A percentile compares a stretch with the other conserved stretches of the same genome.
Evolutionary conservation across 2,113 vertebrate genomes (phyloP).

Genomic region (Daubentonia madagascariensis): DNA sequence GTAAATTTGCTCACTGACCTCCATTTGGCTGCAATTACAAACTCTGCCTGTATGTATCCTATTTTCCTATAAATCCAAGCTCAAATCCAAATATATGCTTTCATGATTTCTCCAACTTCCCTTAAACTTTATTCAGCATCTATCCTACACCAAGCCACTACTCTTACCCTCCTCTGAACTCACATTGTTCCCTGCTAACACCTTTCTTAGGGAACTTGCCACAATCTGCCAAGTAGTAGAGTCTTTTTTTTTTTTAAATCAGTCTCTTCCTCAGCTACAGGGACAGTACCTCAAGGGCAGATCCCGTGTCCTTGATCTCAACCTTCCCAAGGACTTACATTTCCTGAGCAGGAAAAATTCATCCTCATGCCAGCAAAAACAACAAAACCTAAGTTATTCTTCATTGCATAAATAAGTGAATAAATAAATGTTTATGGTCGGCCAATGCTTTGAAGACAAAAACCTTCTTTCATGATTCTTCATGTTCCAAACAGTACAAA

Average conservation of each 20-base stretch:
- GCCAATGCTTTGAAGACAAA: background rate
- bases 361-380: background rate
- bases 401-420: background rate
- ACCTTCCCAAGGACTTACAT: background rate
- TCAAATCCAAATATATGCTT: background rate
- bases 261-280: background rate
- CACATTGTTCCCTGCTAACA: background rate
- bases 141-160: background rate
- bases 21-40: background rate
- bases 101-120: background rate
- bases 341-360: background rate
- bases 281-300: background rate
- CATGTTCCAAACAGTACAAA: background rate
- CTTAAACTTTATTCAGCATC: background rate
- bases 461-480: background rate
- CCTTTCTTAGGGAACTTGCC: background rate
- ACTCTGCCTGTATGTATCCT: background rate
- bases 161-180: background rate
- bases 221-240: background rate
- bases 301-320: background rate
- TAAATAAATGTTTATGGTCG: background rate
- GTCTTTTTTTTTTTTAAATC: background rate
- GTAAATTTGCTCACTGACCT: background rate
- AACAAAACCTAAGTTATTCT: background rate
- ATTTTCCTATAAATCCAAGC: background rate